These are phyloP conservation scores for Noctua janthe DNA, from an alignment of 2,888 invertebrate species.

Conservation along the genomic window DNA sequence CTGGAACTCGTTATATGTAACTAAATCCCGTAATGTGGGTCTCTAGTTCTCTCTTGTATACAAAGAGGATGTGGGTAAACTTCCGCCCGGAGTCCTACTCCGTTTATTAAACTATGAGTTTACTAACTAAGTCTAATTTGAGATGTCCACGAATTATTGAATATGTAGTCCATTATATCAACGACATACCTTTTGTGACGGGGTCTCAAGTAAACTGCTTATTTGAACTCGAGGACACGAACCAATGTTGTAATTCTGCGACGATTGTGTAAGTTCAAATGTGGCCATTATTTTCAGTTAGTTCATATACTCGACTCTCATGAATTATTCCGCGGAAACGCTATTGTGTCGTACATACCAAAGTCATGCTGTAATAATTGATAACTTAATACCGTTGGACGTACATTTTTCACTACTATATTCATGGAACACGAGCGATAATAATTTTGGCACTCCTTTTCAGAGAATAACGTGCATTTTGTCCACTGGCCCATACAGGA, in stretches of 20 bases:
- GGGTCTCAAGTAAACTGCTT: conserved; percentile 46
- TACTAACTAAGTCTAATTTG: conserved; percentile 14
- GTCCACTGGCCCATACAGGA: conserved; percentile 2
- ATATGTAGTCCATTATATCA: conserved; percentile 20
- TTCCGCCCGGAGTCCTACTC: not conserved
- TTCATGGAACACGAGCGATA: conserved; percentile 24
- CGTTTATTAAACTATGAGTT: conserved; percentile 22
- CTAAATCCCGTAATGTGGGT: not conserved
- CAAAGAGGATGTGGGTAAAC: conserved; percentile 20
- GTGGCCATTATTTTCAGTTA: conserved; percentile 72
- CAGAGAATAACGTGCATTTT: conserved; percentile 25
- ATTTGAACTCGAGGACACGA: conserved; percentile 48
- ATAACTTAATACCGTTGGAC: conserved; percentile 61
- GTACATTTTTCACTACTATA: conserved; percentile 51
- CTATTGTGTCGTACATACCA: conserved; percentile 69
- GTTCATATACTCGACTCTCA: conserved; percentile 68
- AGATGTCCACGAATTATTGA: conserved; percentile 39
- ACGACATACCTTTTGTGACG: conserved; percentile 36
- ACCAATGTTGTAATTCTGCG: conserved; percentile 65
- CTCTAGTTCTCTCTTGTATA: conserved; percentile 15
- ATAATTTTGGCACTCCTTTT: conserved; percentile 26
- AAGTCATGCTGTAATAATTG: conserved; percentile 68
- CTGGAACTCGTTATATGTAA: not conserved
- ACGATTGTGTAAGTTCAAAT: conserved; percentile 67
- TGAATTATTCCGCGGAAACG: conserved; percentile 70